Evolutionary conservation across 2,888 invertebrate species (phyloP), one percentile per base, ranked within the genome.

Genomic region (Apantesis nais): DNA sequence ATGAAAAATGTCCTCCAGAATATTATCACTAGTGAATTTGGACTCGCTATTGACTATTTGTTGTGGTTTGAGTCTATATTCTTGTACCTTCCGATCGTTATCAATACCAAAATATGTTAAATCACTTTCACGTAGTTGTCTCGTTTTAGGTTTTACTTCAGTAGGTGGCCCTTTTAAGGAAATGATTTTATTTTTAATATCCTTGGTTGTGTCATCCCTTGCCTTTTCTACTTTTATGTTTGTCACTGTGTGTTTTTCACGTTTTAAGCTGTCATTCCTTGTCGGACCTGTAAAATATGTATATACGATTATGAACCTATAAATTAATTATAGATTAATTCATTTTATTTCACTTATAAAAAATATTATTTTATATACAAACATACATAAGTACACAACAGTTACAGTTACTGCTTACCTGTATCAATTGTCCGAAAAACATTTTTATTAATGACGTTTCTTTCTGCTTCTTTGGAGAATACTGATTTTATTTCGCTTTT

Each of bases 121-220:
- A 82, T 96, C 96, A 76, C 95, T 96, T 62, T 96, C 95, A 73
- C 95, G 92, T 61, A 96, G 88, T 86, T 96, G 94, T 77, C 96
- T 90, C 9, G 92, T 89, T 84, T 90, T 92, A 22, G 88, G 78
- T 78, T 86, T 90, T 37, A 78, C 82, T 71, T 85, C 85, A 34
- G 83, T 83, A 12, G 92, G 89, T 19, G 93, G 89, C 70, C 86
- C 82, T 77, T 89, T 86, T 67, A 89, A 76, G 16, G 77, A 76
- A 67, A 84, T 85, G 3, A 88, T 71, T 78, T 88, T 90, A 66
- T 81, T 84, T 79, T 86, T 86, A 25, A 85, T 74, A n/a, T 80
- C 76, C 39, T 79, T 77, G 67, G 76, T 74, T 71, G 62, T 66
- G 68, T 78, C 73, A 70, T 71, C 74, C 14, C 34, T 68, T 31